These are phyloP conservation scores for Crotophaga sulcirostris DNA, from an alignment of 2,113 vertebrate genomes.

Conservation along the genomic window DNA sequence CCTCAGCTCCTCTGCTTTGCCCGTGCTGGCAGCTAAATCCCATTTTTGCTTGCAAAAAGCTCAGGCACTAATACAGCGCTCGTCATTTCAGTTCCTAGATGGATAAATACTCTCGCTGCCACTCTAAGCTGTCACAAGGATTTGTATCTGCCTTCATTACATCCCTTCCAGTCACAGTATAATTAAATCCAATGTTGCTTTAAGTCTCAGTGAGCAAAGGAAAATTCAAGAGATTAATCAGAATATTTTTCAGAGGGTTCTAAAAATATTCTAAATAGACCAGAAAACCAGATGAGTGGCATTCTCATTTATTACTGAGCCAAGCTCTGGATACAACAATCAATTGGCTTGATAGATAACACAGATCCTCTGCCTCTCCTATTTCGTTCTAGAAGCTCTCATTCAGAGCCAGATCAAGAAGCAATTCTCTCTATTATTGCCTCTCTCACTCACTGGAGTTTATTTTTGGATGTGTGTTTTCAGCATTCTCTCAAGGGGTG, in stretches of 20 bases:
- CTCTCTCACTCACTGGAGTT: neutral
- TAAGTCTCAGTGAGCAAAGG: slow-evolving; percentile 22
- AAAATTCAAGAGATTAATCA: slow-evolving; percentile 58
- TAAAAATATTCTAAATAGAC: slow-evolving; percentile 57
- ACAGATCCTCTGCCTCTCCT: neutral
- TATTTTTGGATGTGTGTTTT: slow-evolving; percentile 11
- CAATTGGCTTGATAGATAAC: slow-evolving; percentile 41
- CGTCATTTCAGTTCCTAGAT: neutral
- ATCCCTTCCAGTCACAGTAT: slow-evolving; percentile 38
- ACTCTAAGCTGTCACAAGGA: slow-evolving; percentile 35
- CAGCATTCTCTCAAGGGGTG: neutral
- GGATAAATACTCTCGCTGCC: slow-evolving; percentile 24
- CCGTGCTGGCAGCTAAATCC: neutral
- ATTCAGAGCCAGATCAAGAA: slow-evolving; percentile 21
- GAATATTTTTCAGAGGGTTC: slow-evolving; percentile 18
- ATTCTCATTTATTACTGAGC: slow-evolving; percentile 31
- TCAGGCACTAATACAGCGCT: neutral
- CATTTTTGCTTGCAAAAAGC: neutral
- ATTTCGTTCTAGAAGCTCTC: neutral
- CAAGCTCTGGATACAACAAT: slow-evolving; percentile 25
- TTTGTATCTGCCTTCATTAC: slow-evolving; percentile 31
- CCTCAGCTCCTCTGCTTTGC: neutral
- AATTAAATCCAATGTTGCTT: slow-evolving; percentile 40
- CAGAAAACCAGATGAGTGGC: slow-evolving; percentile 43
- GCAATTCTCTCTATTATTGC: neutral